Evolutionary conservation across 2,113 vertebrate species (phyloP).

Genomic region (Pelobates fuscus): DNA sequence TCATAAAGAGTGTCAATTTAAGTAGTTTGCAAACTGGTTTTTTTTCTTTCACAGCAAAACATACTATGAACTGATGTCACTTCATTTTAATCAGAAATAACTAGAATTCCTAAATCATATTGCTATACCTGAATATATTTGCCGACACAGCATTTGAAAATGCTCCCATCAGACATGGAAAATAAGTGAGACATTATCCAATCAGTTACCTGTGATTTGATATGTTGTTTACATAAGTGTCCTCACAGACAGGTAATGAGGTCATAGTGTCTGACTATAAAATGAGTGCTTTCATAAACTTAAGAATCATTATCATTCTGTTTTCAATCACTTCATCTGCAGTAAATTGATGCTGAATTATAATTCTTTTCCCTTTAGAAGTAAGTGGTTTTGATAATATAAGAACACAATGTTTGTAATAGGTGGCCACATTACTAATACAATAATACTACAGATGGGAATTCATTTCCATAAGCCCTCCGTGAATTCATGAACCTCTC

Average conservation of each 20-base stretch:
- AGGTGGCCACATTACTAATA: neutral
- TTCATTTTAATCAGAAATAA: no score
- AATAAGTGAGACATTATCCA: neutral
- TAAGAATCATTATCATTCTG: slow-evolving; percentile 1
- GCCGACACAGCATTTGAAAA: neutral
- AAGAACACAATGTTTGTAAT: neutral
- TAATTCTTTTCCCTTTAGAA: neutral
- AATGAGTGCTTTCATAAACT: neutral
- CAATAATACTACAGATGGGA: neutral
- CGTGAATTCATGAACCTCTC: no score
- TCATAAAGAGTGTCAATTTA: no score
- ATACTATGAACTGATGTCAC: no score
- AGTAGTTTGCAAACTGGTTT: no score
- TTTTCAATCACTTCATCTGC: slow-evolving; percentile 10
- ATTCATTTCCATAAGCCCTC: no score
- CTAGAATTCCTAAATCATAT: neutral
- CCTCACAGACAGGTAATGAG: slow-evolving; percentile 16
- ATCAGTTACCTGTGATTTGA: slow-evolving; percentile 1
- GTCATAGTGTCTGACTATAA: neutral
- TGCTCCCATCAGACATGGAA: neutral
- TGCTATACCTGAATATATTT: neutral
- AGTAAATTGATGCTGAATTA: slow-evolving; percentile 6
- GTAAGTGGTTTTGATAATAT: slow-evolving; percentile 10
- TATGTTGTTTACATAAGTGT: slow-evolving; percentile 5
- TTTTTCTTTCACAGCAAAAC: no score